A percentile compares a stretch with the other conserved stretches of the same genome.
Evolutionary conservation across 2,113 vertebrate genomes (phyloP).

Genomic region (Papio anubis): DNA sequence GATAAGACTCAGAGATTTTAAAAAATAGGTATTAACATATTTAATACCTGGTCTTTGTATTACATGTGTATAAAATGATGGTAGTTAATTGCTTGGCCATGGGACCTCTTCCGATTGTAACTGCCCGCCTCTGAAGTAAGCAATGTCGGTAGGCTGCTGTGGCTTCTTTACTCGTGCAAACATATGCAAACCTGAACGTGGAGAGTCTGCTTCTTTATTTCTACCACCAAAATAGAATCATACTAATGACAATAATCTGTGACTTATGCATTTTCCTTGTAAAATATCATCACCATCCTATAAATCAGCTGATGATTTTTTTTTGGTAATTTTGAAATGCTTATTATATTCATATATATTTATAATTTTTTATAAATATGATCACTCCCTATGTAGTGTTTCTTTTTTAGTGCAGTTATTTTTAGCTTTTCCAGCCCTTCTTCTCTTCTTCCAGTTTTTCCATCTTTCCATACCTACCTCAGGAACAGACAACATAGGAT

Average conservation of each 20-base stretch:
- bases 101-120: background rate
- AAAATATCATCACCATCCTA: background rate
- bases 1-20: background rate
- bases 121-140: background rate
- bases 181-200: background rate
- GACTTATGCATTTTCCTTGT: background rate
- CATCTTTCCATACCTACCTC: background rate
- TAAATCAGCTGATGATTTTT: background rate
- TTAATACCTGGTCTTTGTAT: background rate
- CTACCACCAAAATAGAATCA: background rate
- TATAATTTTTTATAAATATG: background rate
- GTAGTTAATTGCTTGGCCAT: background rate
- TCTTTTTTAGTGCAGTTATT: background rate
- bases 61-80: background rate
- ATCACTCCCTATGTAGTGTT: background rate
- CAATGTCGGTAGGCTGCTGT: background rate
- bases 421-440: background rate
- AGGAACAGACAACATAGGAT: background rate
- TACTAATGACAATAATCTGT: background rate
- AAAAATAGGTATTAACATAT: background rate
- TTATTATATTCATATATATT: background rate
- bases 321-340: background rate
- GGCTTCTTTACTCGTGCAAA: background rate
- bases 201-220: background rate
- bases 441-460: background rate